Base-by-base conservation (phyloP, 2,113 vertebrate genomes). In the Microcebus lehilahytsara region DNA sequence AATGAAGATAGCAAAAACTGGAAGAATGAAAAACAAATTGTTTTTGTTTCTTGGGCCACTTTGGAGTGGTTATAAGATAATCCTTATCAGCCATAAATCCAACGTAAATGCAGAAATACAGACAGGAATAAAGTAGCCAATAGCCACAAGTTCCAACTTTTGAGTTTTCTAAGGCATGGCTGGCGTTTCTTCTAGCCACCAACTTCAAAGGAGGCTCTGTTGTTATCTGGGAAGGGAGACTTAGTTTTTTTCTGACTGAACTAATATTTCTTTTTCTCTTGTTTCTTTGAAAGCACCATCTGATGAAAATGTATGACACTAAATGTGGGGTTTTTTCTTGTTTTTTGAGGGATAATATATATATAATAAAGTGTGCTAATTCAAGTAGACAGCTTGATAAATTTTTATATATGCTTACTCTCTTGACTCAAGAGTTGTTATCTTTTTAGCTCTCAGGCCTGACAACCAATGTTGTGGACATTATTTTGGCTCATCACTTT, bases 401-500 rank as follows among this genome's bases (percentile, higher is more conserved):
- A 37, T 75, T 78, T 89, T 94, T 90, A 56, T 13, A n/a, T 80
- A 1, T 85, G 53, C 51, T 98, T 88, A 75, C 30, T 80, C 72
- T 67, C n/a, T 79, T 97, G 95, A 98, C 92, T 25, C 6, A 7
- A 7, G 12, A 20, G 85, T 96, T 64, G 1, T 78, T 97, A 81
- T 89, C 93, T 97, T 92, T 98, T 62, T 97, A 99, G 99, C 98
- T 99, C 97, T 99, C 99, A 80, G 99, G 99, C 83, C 99, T 99
- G 99, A 99, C 99, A 75, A 99, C 99, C 95, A 99, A 99, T 98
- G 97, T 99, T 94, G 99, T 99, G 84, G 99, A 99, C 97, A 99
- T 98, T 94, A 99, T 99, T 97, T 99, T 99, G 99, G 99, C 98
- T 7, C 99, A 99, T 97, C 99, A 99, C 98, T 99, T 99, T 98